Evolutionary conservation across 2,113 vertebrate genomes (phyloP).

Genomic region (Probosciger aterrimus): DNA sequence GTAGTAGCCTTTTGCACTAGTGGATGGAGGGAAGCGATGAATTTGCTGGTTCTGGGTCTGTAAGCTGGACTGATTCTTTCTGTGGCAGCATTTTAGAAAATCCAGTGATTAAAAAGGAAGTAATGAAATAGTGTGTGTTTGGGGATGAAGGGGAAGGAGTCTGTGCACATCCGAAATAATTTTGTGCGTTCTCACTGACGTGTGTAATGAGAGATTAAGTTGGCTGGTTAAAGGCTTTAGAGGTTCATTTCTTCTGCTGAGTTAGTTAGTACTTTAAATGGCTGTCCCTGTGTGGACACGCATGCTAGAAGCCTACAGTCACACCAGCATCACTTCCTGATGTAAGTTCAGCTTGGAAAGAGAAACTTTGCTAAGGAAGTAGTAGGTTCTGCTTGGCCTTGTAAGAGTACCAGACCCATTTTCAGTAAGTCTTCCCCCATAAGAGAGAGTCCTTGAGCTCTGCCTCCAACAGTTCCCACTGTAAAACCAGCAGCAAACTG

Average conservation of each 20-base stretch:
- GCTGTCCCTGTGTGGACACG: background rate
- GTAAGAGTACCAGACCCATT: background rate
- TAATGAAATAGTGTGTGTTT: background rate
- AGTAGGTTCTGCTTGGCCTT: background rate
- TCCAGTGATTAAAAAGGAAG: background rate
- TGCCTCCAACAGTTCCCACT: background rate
- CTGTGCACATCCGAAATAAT: background rate
- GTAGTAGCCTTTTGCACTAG: background rate
- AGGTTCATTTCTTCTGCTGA: background rate
- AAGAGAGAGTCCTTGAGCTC: background rate
- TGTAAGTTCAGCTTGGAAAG: background rate
- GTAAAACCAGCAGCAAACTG: background rate
- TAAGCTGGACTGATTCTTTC: background rate
- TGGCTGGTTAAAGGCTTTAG: background rate
- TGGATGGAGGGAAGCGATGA: slow-evolving; percentile 42
- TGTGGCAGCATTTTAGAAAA: slow-evolving; percentile 8
- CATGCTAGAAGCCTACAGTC: background rate
- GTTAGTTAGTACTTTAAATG: background rate
- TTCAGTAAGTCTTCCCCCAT: background rate
- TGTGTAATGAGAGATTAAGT: background rate
- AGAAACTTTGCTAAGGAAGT: background rate
- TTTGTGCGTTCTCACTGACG: accelerated
- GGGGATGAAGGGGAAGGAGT: background rate
- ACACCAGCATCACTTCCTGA: background rate
- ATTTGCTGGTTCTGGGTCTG: background rate